Base-by-base conservation (phyloP, 2,113 vertebrate species). In the Ciconia maguari region DNA sequence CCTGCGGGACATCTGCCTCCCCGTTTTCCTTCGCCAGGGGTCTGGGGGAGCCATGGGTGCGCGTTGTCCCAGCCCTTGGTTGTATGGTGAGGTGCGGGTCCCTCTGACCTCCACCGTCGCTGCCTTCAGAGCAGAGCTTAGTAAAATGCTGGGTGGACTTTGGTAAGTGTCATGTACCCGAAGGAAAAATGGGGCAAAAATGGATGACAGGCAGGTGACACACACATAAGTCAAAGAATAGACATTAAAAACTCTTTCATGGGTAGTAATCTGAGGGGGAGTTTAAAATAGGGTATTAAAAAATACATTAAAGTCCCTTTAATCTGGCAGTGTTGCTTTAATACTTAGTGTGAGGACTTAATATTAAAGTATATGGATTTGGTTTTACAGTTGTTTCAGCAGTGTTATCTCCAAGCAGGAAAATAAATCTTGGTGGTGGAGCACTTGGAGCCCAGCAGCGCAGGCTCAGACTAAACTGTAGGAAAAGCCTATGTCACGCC, bases 11-110 rank as follows among this genome's bases (percentile, higher is more conserved):
- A 1, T 41, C 65, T 85, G 38, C 34, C 30, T 61, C 49, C 6
- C 0, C 0, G 3, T 49, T 49, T 19, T 80, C 64, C 32, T 62
- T 83, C 8, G 1, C 49, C 2, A 0, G 1, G 6, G 21, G 26
- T 55, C 41, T 41, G 15, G 11, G 21, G 48, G 22, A 72, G 24
- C 52, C 2, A 0, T 1, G 3, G 22, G 6, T 1, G 0, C 0
- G 1, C 1, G 0, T 13, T 74, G 32, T 34, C 49, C 36, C 32
- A 51, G 65, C 26, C 29, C 32, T 72, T 0, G 0, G 16, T 1
- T 65, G 12, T 42, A 41, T 27, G 34, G 41, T 66, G 82, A 26
- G 1, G 0, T 10, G 14, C 0, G 5, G 19, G 38, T 44, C 68
- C 13, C 65, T 19, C 14, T 3, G 2, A 0, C 13, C 13, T 86